Percentiles rank a stretch among this genome's conserved stretches.
Conservation (phyloP, 2,888 invertebrate genomes). For the Hymenopus coronatus region DNA sequence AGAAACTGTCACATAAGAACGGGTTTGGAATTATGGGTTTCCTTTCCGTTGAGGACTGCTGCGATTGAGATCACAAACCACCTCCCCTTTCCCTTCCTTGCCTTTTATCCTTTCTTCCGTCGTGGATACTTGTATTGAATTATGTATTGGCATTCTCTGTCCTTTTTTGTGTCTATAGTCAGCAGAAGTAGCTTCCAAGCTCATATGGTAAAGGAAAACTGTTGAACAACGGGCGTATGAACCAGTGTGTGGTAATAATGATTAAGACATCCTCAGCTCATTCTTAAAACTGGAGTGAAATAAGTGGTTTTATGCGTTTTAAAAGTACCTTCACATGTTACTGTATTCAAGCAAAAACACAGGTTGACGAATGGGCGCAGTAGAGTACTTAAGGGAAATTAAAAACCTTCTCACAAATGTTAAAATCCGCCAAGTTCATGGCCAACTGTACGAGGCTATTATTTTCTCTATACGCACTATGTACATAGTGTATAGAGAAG, state of each 20-base stretch:
- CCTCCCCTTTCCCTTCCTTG: background rate
- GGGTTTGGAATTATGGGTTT: background rate
- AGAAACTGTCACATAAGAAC: conserved; percentile 7
- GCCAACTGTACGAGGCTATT: too few relatives aligned
- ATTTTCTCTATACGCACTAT: too few relatives aligned
- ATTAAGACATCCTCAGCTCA: too few relatives aligned
- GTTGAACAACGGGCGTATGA: background rate
- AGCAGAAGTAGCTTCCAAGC: background rate
- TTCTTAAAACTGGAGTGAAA: background rate
- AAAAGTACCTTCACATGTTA: too few relatives aligned
- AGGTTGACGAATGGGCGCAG: too few relatives aligned
- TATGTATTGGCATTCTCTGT: background rate
- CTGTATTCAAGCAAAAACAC: too few relatives aligned
- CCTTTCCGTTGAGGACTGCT: background rate
- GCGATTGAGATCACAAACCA: background rate
- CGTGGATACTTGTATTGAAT: background rate
- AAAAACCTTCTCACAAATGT: too few relatives aligned
- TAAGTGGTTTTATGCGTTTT: background rate
- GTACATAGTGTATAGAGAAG: too few relatives aligned
- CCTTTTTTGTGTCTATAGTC: background rate
- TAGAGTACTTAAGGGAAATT: too few relatives aligned
- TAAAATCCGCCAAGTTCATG: too few relatives aligned
- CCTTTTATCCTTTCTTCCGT: background rate
- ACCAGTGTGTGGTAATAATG: too few relatives aligned
- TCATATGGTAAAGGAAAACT: background rate